A percentile compares a stretch with the other conserved stretches of the same genome.
These are phyloP conservation scores for Brachyrhaphis roseni DNA, from an alignment of 2,797 vertebrate genomes.

Conservation along the genomic window DNA sequence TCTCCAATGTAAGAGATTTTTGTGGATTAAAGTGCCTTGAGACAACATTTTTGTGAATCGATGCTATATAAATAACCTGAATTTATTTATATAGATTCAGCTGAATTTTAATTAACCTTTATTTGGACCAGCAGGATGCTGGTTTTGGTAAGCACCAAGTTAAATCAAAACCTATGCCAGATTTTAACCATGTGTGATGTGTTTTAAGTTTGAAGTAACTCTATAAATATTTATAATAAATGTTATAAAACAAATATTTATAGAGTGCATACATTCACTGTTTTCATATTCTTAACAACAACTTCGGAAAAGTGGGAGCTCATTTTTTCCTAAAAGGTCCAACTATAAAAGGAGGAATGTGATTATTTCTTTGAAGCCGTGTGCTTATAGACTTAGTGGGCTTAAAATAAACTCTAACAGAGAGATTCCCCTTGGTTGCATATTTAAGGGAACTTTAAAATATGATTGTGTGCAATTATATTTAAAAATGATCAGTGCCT, in stretches of 20 bases:
- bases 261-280: neutral
- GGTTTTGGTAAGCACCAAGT: neutral
- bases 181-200: neutral
- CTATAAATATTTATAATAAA: neutral
- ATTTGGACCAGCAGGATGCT: neutral
- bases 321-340: neutral
- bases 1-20: constrained; percentile 20
- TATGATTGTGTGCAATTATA: neutral
- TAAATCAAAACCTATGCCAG: neutral
- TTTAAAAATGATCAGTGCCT: neutral
- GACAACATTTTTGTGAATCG: too few relatives aligned
- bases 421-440: neutral
- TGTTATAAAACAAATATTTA: neutral
- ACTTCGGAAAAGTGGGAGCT: neutral
- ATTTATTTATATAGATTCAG: too few relatives aligned
- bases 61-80: too few relatives aligned
- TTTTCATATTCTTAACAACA: neutral
- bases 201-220: neutral
- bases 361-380: neutral
- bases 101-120: constrained; percentile 8
- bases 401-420: neutral
- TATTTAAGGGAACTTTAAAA: neutral
- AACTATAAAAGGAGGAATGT: neutral
- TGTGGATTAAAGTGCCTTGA: too few relatives aligned
- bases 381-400: neutral